Percentiles rank a stretch among this genome's conserved stretches.
These are phyloP conservation scores for Sylvietta virens DNA, from an alignment of 2,113 vertebrate species.

Conservation along the genomic window DNA sequence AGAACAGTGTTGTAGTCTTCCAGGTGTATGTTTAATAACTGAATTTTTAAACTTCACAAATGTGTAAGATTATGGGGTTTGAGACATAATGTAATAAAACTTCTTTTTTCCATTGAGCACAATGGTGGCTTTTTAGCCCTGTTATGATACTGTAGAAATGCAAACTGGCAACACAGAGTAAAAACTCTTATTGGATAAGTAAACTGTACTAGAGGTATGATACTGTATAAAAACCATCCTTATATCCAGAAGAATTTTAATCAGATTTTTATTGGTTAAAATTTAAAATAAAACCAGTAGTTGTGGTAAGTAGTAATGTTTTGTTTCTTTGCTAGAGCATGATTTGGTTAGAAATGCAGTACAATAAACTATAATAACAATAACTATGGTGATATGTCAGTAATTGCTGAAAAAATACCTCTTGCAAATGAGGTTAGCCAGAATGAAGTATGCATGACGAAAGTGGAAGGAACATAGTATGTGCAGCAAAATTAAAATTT, in stretches of 20 bases:
- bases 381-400: neutral
- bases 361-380: neutral
- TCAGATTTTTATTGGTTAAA: neutral
- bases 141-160: neutral
- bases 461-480: neutral
- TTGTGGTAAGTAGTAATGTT: neutral
- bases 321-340: neutral
- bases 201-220: neutral
- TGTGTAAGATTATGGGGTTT: neutral
- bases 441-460: neutral
- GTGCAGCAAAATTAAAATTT: neutral
- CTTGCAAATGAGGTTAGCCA: neutral
- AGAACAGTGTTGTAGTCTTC: neutral
- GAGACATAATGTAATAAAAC: neutral
- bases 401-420: neutral
- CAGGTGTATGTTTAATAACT: neutral
- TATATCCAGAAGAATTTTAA: neutral
- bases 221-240: neutral
- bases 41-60: neutral
- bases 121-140: neutral
- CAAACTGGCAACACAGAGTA: neutral
- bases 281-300: neutral
- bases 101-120: neutral
- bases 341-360: neutral
- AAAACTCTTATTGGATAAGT: neutral